Conservation (phyloP, 2,888 invertebrate species). For the Mechanitis mazaeus region DNA sequence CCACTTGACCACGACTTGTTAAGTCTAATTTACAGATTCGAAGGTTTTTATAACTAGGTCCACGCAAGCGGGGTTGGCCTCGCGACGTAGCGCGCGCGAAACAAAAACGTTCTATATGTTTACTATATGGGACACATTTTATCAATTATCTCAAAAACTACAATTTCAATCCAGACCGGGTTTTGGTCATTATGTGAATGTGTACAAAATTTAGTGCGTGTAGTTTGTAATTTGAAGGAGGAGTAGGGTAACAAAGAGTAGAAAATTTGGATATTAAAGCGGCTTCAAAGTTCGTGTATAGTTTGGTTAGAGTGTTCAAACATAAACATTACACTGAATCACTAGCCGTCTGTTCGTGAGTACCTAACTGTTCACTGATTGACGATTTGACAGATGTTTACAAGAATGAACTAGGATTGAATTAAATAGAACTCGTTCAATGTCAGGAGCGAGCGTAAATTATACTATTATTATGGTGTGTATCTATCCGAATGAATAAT, state of each 20-base stretch:
- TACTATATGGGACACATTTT: too few species aligned
- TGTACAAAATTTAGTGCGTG: too few species aligned
- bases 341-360: constrained; percentile 44
- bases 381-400: constrained; percentile 13
- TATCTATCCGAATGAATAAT: background rate
- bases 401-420: constrained; percentile 16
- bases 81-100: too few species aligned
- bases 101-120: too few species aligned
- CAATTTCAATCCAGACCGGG: too few species aligned
- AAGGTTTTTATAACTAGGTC: background rate
- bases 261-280: constrained; percentile 4
- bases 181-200: too few species aligned
- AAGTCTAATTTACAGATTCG: constrained; percentile 3
- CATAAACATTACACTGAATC: constrained; percentile 47
- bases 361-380: constrained; percentile 25
- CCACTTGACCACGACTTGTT: background rate
- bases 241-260: too few species aligned
- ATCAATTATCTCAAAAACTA: too few species aligned
- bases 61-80: too few species aligned
- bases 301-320: constrained; percentile 32
- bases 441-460: constrained; percentile 15
- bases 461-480: constrained; percentile 13
- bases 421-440: constrained; percentile 17
- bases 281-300: constrained; percentile 33
- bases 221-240: too few species aligned